Percentiles rank a stretch among this genome's conserved stretches.
These are phyloP conservation scores for Gnathonemus echidnorhynchus DNA, from an alignment of 2,113 vertebrate genomes.

Conservation along the genomic window DNA sequence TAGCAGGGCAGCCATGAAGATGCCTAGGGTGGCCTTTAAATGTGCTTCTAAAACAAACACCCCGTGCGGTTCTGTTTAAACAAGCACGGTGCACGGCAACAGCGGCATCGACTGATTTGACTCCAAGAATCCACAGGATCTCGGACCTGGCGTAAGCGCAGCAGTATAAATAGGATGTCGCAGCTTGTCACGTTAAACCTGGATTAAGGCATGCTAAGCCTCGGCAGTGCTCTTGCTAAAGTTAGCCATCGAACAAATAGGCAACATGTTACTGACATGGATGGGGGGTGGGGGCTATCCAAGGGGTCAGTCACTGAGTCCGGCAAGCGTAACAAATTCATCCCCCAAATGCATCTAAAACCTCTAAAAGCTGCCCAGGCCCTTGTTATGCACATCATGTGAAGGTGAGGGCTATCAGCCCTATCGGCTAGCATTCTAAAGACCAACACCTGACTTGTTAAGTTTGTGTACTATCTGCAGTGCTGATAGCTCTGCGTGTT, in stretches of 20 bases:
- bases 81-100: neutral
- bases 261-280: conserved; percentile 41
- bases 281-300: conserved; percentile 18
- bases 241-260: conserved; percentile 53
- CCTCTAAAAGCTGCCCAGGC: neutral
- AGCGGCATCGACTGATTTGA: neutral
- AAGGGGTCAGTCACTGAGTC: conserved; percentile 23
- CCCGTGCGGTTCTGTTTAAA: neutral
- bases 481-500: neutral
- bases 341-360: conserved; percentile 24
- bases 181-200: conserved; percentile 54
- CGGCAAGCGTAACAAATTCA: conserved; percentile 18
- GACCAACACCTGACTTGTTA: neutral
- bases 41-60: neutral
- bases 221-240: conserved; percentile 54
- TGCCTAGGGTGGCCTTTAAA: neutral
- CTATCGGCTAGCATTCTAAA: neutral
- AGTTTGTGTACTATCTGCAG: neutral
- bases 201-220: conserved; percentile 59
- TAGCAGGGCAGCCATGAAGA: neutral
- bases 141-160: conserved; percentile 36
- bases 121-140: conserved; percentile 18
- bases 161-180: conserved; percentile 50
- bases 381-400: neutral
- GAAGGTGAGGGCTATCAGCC: neutral